These are phyloP conservation scores for Lasioglossum baleicum DNA, from an alignment of 1,140 invertebrate genomes.

Conservation along the genomic window DNA sequence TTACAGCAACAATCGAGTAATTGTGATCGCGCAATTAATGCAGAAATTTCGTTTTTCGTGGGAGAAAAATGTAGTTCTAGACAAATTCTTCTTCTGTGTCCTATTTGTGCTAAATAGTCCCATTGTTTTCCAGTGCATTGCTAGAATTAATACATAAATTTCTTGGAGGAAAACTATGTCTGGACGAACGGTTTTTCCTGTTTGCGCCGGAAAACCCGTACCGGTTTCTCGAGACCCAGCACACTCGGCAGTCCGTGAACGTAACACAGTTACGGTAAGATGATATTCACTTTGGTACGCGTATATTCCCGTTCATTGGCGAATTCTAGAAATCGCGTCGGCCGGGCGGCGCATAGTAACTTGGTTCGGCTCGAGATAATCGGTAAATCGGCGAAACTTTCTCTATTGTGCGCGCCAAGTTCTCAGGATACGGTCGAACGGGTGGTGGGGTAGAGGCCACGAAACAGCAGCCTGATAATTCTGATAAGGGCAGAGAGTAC, in stretches of 20 bases:
- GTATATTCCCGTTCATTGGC: constrained; percentile 18
- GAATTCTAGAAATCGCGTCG: constrained; percentile 34
- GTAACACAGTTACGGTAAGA: constrained; percentile 13
- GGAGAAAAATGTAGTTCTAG: too few relatives aligned
- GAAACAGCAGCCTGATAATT: constrained; percentile 59
- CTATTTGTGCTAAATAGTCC: too few relatives aligned
- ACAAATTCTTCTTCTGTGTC: too few relatives aligned
- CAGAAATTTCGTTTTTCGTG: too few relatives aligned
- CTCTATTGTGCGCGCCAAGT: constrained; percentile 57
- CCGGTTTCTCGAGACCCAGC: too few relatives aligned
- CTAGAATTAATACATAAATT: too few relatives aligned
- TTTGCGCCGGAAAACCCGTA: too few relatives aligned
- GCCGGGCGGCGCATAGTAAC: constrained; percentile 9
- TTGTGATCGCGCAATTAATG: too few relatives aligned
- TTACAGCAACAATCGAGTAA: too few relatives aligned
- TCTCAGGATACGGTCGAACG: constrained; percentile 31
- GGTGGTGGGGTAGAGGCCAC: constrained; percentile 8
- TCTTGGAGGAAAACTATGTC: too few relatives aligned
- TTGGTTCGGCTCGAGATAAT: constrained; percentile 54
- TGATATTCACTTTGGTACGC: constrained; percentile 19
- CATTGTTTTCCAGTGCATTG: too few relatives aligned
- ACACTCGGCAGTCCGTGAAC: background rate
- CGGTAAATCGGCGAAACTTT: constrained; percentile 59
- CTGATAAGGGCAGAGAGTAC: constrained; percentile 55
- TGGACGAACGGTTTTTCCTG: too few relatives aligned